Evolutionary conservation across 2,888 invertebrate genomes (phyloP), one percentile per base, ranked within the genome.

Genomic region (Allophyes oxyacanthae): DNA sequence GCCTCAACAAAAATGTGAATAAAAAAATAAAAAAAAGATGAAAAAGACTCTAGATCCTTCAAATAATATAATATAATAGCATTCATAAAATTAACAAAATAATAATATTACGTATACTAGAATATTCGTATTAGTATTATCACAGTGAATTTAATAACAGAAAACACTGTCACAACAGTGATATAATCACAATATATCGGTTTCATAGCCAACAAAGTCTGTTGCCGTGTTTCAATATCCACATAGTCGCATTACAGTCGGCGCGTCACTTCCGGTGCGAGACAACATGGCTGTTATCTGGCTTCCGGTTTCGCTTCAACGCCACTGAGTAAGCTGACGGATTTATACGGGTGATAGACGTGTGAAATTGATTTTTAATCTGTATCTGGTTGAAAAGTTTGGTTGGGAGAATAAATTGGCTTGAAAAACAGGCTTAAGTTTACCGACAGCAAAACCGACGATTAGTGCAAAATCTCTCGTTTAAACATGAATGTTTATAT

Each of bases 261-360:
- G 58, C 55, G 43, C 67, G 64, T 62, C 74, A 73, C 64, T 42
- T 77, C 77, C 77, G 71, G 36, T 9, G 53, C 38, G 51, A 59
- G 61, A 67, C 67, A 74, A 65, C 67, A 68, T 71, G 64, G 64
- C 56, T 34, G 67, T 53, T 67, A 64, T 76, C 75, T 67, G 25
- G 40, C 64, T 44, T 75, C 77, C 77, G 64, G 60, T 55, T 51
- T 44, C 44, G 46, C 70, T 70, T 44, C 46, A 55, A 33, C 40
- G 55, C 51, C 36, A 55, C 48, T 57, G 38, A 37, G 25, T 10
- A 32, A 50, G 42, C 64, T 55, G 56, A 64, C 49, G 37, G 65
- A 70, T 64, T 55, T 52, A 41, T 36, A 48, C 28, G n/a, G 50
- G 9, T 52, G 48, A 63, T 44, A 30, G 70, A 55, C 20, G 51